Conservation (phyloP, 92 coral and sea anemone genomes). For the Ricordea florida region DNA sequence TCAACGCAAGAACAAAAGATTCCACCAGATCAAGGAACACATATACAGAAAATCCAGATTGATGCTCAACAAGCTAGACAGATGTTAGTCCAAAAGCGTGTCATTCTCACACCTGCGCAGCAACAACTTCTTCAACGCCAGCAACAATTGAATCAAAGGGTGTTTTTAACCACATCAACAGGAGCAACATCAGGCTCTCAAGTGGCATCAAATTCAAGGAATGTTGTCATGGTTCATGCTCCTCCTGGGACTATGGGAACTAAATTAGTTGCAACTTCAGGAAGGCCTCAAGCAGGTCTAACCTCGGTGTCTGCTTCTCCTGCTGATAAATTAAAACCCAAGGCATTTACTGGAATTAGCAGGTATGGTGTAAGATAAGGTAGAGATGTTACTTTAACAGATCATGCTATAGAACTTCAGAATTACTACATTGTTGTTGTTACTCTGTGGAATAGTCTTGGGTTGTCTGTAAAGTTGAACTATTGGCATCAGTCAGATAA, state of each 20-base stretch:
- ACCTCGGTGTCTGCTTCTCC: constrained; percentile 57
- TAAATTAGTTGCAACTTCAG: constrained; percentile 10
- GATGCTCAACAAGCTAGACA: constrained; percentile 49
- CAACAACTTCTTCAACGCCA: constrained; percentile 77
- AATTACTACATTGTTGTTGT: too few relatives aligned
- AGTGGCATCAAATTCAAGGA: constrained; percentile 34
- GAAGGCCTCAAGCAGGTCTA: constrained; percentile 35
- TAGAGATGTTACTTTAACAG: too few relatives aligned
- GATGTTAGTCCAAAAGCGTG: constrained; percentile 52
- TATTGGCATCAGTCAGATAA: too few relatives aligned
- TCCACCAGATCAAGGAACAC: constrained; percentile 46
- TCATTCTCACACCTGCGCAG: constrained; percentile 83
- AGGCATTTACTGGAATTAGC: constrained; percentile 87
- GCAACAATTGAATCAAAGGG: constrained; percentile 73
- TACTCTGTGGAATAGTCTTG: too few relatives aligned
- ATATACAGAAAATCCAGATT: constrained; percentile 48
- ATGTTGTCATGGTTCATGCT: constrained; percentile 74
- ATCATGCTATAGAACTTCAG: too few relatives aligned
- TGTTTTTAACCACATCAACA: constrained; percentile 66
- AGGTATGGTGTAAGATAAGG: constrained; percentile 45
- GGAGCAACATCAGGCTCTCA: constrained; percentile 57
- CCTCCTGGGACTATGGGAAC: constrained; percentile 53
- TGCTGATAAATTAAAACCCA: constrained; percentile 85
- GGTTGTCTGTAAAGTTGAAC: too few relatives aligned
- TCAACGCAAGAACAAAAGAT: constrained; percentile 44